Base-by-base conservation (phyloP, 2,797 vertebrate genomes). In the Anguilla marmorata region DNA sequence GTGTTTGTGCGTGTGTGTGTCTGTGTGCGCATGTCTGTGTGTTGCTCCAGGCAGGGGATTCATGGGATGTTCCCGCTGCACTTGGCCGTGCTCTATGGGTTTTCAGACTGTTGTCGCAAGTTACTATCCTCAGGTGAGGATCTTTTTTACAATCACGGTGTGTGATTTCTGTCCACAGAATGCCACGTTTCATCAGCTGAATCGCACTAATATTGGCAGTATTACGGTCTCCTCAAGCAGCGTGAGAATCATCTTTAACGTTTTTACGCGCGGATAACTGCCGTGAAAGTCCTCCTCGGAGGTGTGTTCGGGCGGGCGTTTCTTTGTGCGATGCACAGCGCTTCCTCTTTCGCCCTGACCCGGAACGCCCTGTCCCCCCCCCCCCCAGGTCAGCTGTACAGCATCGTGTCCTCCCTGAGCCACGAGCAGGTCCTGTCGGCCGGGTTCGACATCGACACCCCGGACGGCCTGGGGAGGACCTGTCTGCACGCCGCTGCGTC, bases 81-180 rank as follows among this genome's bases (percentile, higher is more conserved):
- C 97, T 96, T 99, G 95, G 97, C 98, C 90, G 98, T 98, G 96
- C 97, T 99, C 92, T 98, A 98, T 89, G 98, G 98, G 95, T 99
- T 98, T 95, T 98, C 98, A 94, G 98, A 98, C 97, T 99, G 98
- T 97, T 99, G 98, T 96, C 98, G 97, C 95, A 99, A 99, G 97
- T 97, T 99, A 94, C 98, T 99, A 94, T 98, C 97, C 96, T 98
- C 98, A 98, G 98, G 98, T 99, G 92, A 24, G 93, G 86, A 85
- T 6, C 6, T 12, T 4, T 30, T 0, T 9, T 72, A 21, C 5
- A 7, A 3, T 63, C 60, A 4, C 19, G 3, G 21, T 24, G 60
- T 7, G 21, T 0, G 56, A n/a, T 11, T 63, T 63, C 60, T 6
- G 21, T 56, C 54, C 54, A 56, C 54, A 56, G 14, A 56, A 3